These are phyloP conservation scores for Drosophila varians DNA, from an alignment of 1,140 invertebrate species.

Conservation along the genomic window DNA sequence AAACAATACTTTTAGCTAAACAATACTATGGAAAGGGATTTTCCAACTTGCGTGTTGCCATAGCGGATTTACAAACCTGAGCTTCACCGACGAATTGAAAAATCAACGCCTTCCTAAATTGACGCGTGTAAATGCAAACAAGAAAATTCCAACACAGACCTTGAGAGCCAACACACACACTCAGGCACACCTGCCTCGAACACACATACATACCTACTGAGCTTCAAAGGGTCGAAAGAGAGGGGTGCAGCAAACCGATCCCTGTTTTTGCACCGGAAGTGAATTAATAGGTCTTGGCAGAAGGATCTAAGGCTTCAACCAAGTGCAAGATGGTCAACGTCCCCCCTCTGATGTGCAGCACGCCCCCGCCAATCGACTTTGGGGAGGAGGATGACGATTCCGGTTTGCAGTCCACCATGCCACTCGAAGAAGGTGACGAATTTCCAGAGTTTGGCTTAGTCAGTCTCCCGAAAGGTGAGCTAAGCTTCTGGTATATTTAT, in stretches of 20 bases:
- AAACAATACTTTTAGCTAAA: not conserved
- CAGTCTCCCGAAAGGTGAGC: slow-evolving; percentile 64
- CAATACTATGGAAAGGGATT: not conserved
- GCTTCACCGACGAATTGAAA: not conserved
- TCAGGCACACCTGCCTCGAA: slow-evolving; percentile 40
- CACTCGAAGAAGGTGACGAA: slow-evolving; percentile 77
- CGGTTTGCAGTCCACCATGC: slow-evolving; percentile 85
- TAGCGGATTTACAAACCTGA: slow-evolving; percentile 1
- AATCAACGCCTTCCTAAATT: slow-evolving; percentile 7
- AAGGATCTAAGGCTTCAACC: slow-evolving; percentile 12
- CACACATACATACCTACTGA: slow-evolving; percentile 42
- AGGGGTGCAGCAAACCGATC: slow-evolving; percentile 16
- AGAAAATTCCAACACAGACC: slow-evolving; percentile 77
- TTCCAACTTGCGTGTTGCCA: slow-evolving; percentile 19
- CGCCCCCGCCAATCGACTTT: slow-evolving; percentile 87
- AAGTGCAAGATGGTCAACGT: slow-evolving; percentile 81
- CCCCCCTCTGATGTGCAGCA: slow-evolving; percentile 87
- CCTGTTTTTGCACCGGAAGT: slow-evolving; percentile 49
- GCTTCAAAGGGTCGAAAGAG: slow-evolving; percentile 55
- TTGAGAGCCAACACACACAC: slow-evolving; percentile 61
- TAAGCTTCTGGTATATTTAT: slow-evolving; percentile 1
- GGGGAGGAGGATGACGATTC: slow-evolving; percentile 87
- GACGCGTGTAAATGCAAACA: slow-evolving; percentile 42
- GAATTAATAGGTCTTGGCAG: slow-evolving; percentile 17
- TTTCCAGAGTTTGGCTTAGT: slow-evolving; percentile 69